phyloP scores from a whole-genome alignment of 2,888 invertebrate species.

The Drosophila sordidapex region DNA sequence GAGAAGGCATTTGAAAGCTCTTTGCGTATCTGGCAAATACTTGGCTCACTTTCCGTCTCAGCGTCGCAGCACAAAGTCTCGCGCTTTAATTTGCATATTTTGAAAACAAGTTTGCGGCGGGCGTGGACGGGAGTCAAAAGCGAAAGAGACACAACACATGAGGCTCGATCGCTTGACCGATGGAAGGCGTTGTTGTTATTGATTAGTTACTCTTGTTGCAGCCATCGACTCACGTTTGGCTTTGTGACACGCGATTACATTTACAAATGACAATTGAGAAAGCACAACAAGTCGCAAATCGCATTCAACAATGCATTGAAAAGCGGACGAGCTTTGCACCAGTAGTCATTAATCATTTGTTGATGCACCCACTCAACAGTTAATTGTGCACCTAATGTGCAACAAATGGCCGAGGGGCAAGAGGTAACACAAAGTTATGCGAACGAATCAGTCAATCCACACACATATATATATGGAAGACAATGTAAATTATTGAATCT shows the following conservation, averaged over 20 bases:
- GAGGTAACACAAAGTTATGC: background rate
- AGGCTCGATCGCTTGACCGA: constrained; percentile 57
- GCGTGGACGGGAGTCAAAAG: constrained; percentile 58
- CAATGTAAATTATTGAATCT: background rate
- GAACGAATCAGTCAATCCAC: constrained; percentile 1
- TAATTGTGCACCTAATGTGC: constrained; percentile 12
- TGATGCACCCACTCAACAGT: constrained; percentile 55
- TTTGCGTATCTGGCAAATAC: constrained; percentile 60
- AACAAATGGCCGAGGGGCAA: background rate
- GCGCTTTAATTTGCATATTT: constrained; percentile 75
- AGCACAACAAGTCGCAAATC: constrained; percentile 34
- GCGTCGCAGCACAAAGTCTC: constrained; percentile 30
- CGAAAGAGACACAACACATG: constrained; percentile 35
- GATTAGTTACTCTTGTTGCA: constrained; percentile 27
- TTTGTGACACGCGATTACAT: constrained; percentile 63
- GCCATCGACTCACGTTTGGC: constrained; percentile 52
- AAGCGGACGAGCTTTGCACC: constrained; percentile 32
- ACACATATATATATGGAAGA: background rate
- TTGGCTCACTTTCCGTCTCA: constrained; percentile 40
- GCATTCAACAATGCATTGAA: constrained; percentile 46
- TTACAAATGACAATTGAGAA: constrained; percentile 33
- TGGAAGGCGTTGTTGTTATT: constrained; percentile 42
- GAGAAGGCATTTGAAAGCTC: constrained; percentile 61
- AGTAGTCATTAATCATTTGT: constrained; percentile 64
- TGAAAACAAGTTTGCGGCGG: constrained; percentile 65